Evolutionary conservation across 2,113 vertebrate species (phyloP), one percentile per base, ranked within the genome.

Genomic region (Aphelocoma coerulescens): DNA sequence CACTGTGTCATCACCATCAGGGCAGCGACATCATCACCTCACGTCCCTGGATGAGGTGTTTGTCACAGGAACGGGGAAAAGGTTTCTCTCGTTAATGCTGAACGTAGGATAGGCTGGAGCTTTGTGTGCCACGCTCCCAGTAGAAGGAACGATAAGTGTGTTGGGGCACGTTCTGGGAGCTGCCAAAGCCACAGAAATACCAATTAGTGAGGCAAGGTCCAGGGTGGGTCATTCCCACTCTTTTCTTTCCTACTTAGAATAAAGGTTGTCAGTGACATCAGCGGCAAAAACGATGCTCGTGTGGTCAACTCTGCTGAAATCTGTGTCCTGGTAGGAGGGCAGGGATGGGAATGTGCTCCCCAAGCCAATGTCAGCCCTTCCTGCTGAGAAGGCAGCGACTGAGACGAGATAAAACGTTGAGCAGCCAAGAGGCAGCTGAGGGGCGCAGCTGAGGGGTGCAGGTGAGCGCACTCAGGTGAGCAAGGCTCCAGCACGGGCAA

Each of bases 251-350:
- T 32, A 6, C 12, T 44, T 30, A 6, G 5, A 41, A 17, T 28
- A 46, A 33, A 86, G 16, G 10, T 44, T 69, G 39, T 35, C 39
- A 15, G 46, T 37, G 58, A 55, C 54, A 54, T 59, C 54, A 32
- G 43, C 1, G 0, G n/a, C 51, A 43, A 35, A 84, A 81, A 97
- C 37, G 37, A 98, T 81, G 91, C 98, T 95, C 63, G 39, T 94
- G 97, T 98, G 66, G 96, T 98, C 96, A 98, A 86, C 72, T 96
- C 98, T 54, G 97, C 98, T 98, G 91, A 94, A 79, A 63, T 33
- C 30, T 18, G 43, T 54, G 32, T 28, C 55, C 51, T 33, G 65
- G 49, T 16, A 26, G 49, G 22, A 68, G 72, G 35, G 15, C 21
- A 8, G 41, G 51, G 55, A 4, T 52, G 21, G 65, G 37, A 85